A percentile compares a stretch with the other conserved stretches of the same genome.
These are phyloP conservation scores for Synodontis membranacea DNA, from an alignment of 2,113 vertebrate genomes.

Conservation along the genomic window DNA sequence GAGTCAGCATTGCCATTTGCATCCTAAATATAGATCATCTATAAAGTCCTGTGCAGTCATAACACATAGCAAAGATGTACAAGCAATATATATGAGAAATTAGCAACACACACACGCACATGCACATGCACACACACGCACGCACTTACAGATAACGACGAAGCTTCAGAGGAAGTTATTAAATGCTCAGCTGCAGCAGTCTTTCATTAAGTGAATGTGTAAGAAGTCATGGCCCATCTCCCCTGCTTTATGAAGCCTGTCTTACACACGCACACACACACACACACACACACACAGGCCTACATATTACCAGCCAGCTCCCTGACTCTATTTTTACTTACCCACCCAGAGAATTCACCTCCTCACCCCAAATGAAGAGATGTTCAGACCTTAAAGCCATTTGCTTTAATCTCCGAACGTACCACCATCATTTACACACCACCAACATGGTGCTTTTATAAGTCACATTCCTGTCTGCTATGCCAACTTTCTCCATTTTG, in stretches of 20 bases:
- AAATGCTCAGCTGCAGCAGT: slow-evolving; percentile 54
- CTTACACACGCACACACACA: slow-evolving; percentile 29
- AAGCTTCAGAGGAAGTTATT: slow-evolving; percentile 56
- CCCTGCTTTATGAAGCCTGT: slow-evolving; percentile 41
- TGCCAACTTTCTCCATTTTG: neutral
- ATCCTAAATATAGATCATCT: neutral
- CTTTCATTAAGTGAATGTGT: slow-evolving; percentile 55
- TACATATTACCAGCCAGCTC: slow-evolving; percentile 27
- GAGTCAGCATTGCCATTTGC: neutral
- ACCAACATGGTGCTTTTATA: slow-evolving; percentile 47
- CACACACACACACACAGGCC: slow-evolving; percentile 41
- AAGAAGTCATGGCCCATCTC: slow-evolving; percentile 47
- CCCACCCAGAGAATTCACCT: slow-evolving; percentile 59
- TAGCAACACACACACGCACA: neutral
- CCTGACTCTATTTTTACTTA: slow-evolving; percentile 50
- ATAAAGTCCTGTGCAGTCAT: neutral
- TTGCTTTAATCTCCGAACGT: slow-evolving; percentile 67
- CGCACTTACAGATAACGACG: neutral
- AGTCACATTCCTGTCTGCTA: slow-evolving; percentile 50
- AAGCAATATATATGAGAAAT: slow-evolving; percentile 23
- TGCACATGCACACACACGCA: slow-evolving; percentile 2
- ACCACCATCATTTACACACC: slow-evolving; percentile 30
- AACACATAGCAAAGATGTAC: neutral
- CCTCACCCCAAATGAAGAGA: slow-evolving; percentile 66
- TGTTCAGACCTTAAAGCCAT: slow-evolving; percentile 61